phyloP scores from a whole-genome alignment of 2,888 invertebrate genomes.

The Theretra japonica region DNA sequence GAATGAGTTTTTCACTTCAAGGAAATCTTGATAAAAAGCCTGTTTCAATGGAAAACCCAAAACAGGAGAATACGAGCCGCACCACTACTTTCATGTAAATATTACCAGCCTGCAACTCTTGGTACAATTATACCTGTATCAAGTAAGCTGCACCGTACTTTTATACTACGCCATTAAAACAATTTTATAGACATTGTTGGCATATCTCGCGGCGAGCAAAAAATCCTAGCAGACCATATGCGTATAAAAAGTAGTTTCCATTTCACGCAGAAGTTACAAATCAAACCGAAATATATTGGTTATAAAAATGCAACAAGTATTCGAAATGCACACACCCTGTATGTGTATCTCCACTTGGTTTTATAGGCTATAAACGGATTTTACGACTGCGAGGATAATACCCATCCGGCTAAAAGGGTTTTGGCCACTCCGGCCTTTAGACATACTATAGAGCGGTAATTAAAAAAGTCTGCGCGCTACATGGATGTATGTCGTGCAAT shows the following conservation, averaged over 20 bases:
- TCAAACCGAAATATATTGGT: conserved; percentile 83
- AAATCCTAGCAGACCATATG: not conserved
- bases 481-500: not conserved
- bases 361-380: conserved; percentile 78
- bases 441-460: conserved; percentile 60
- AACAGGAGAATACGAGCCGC: no score
- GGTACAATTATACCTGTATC: no score
- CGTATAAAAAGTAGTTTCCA: conserved; percentile 58
- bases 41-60: no score
- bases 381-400: conserved; percentile 80
- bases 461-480: conserved; percentile 67
- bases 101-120: no score
- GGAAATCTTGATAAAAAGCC: no score
- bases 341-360: conserved; percentile 80
- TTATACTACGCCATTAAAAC: conserved; percentile 5
- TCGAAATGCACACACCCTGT: conserved; percentile 69
- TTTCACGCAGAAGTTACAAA: conserved; percentile 78
- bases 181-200: conserved; percentile 23
- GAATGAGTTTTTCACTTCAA: no score
- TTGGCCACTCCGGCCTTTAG: conserved; percentile 59
- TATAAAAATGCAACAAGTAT: conserved; percentile 84
- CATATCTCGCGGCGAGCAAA: not conserved
- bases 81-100: no score
- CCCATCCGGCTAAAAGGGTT: conserved; percentile 83
- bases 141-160: not conserved